Evolutionary conservation across 2,888 invertebrate genomes (phyloP).

Genomic region (Standfussiana lucernea): DNA sequence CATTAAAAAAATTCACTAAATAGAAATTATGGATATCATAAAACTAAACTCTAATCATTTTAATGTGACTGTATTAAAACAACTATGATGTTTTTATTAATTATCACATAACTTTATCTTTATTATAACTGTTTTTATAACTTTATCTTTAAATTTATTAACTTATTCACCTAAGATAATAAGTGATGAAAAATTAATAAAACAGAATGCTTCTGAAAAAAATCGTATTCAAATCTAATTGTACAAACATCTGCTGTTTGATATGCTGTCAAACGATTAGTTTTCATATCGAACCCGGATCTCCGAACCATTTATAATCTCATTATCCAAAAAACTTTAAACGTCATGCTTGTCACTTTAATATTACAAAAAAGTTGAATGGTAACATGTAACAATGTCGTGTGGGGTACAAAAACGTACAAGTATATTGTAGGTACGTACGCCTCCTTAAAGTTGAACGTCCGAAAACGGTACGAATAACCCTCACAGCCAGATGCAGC

Average conservation of each 20-base stretch:
- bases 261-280: constrained; percentile 27
- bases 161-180: not conserved
- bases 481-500: constrained; percentile 66
- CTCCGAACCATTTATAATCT: constrained; percentile 41
- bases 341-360: constrained; percentile 51
- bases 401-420: constrained; percentile 74
- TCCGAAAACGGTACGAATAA: constrained; percentile 67
- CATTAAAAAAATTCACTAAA: not conserved
- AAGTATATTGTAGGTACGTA: constrained; percentile 64
- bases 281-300: constrained; percentile 57
- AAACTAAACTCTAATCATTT: not conserved
- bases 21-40: no score
- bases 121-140: no score
- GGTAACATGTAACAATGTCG: constrained; percentile 70
- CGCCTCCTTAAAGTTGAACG: constrained; percentile 80
- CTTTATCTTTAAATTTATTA: no score
- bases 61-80: not conserved
- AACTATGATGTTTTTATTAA: no score
- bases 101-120: no score
- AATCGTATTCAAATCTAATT: not conserved
- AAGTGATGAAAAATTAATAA: not conserved
- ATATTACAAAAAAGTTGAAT: constrained; percentile 76
- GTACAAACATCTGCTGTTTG: constrained; percentile 2
- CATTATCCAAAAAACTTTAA: constrained; percentile 46
- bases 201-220: not conserved